These are phyloP conservation scores for Neopelma chrysocephalum DNA, from an alignment of 2,797 vertebrate species.

Conservation along the genomic window DNA sequence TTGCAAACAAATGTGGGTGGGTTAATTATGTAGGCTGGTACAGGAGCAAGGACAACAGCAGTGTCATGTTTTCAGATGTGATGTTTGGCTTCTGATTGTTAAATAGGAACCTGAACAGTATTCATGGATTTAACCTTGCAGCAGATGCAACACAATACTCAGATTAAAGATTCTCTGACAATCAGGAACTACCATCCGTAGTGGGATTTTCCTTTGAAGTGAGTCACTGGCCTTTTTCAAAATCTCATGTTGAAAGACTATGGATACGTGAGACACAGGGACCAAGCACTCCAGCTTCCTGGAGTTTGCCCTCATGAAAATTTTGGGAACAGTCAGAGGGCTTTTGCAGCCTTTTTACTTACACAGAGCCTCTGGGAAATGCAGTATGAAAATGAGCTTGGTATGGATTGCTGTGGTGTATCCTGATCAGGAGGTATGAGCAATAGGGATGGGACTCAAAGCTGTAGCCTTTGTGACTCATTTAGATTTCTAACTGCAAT, in stretches of 20 bases:
- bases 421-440: not conserved
- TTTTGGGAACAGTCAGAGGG: not conserved
- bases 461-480: not conserved
- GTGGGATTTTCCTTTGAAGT: not conserved
- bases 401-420: not conserved
- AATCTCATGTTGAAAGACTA: not conserved
- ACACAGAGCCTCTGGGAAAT: not conserved
- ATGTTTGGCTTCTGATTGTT: not conserved
- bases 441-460: not conserved
- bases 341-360: not conserved
- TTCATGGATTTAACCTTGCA: not conserved
- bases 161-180: not conserved
- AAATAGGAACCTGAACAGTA: not conserved
- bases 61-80: not conserved
- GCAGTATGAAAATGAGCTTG: not conserved
- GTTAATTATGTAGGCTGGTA: not conserved
- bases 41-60: not conserved
- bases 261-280: rapidly evolving
- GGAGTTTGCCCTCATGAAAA: not conserved
- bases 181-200: not conserved
- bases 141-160: not conserved
- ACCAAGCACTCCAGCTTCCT: not conserved
- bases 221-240: not conserved
- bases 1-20: not conserved
- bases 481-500: not conserved